These are phyloP conservation scores for Notarius lentiginosus DNA, from an alignment of 2,113 vertebrate species.

Conservation along the genomic window DNA sequence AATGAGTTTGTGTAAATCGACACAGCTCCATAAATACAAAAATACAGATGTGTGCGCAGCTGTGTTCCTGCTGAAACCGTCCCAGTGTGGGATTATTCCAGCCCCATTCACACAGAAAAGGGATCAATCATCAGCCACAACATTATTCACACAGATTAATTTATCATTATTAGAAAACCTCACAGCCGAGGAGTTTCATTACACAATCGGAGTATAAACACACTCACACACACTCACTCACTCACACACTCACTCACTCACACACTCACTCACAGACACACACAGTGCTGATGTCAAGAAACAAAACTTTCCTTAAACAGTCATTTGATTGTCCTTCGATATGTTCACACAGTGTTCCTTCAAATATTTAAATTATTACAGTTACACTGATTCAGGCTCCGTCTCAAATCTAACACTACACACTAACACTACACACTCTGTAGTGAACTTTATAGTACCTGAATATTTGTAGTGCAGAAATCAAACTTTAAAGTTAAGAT, in stretches of 20 bases:
- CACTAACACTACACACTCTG: neutral
- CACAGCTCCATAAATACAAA: conserved; percentile 63
- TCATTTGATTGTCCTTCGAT: conserved; percentile 32
- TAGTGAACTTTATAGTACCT: neutral
- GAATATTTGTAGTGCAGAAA: neutral
- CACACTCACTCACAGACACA: too few relatives aligned
- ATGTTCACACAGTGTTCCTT: conserved; percentile 22
- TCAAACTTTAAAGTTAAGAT: neutral
- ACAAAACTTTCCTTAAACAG: conserved; percentile 12
- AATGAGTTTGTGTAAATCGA: conserved; percentile 50
- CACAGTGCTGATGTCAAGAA: conserved; percentile 11
- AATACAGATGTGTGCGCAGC: conserved; percentile 52
- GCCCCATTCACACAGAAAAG: neutral
- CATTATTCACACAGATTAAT: conserved; percentile 41
- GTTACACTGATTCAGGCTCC: neutral
- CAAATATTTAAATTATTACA: neutral
- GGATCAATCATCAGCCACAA: conserved; percentile 47
- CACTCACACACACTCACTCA: neutral
- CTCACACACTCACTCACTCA: too few relatives aligned
- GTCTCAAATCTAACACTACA: neutral
- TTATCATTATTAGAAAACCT: neutral
- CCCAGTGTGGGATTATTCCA: conserved; percentile 18
- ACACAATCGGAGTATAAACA: conserved; percentile 21
- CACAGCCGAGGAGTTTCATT: neutral
- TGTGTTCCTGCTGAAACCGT: conserved; percentile 15